A percentile compares a stretch with the other conserved stretches of the same genome.
phyloP scores from a whole-genome alignment of 2,888 invertebrate genomes.

The Mythimna loreyi region DNA sequence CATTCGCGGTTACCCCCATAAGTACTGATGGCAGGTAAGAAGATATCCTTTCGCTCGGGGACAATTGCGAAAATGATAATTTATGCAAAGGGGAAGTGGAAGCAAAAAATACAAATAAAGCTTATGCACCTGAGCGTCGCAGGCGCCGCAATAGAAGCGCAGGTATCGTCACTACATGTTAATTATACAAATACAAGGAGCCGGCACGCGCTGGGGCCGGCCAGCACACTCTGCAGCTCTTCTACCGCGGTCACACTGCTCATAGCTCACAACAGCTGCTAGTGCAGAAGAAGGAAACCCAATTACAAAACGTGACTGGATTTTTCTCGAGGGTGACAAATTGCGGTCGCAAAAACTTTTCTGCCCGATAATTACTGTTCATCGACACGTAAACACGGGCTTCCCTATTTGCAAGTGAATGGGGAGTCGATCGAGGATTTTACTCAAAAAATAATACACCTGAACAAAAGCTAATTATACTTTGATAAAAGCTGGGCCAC shows the following conservation, averaged over 20 bases:
- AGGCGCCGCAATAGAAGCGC: slow-evolving; percentile 72
- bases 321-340: slow-evolving; percentile 75
- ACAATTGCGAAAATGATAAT: slow-evolving; percentile 84
- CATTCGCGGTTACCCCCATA: slow-evolving; percentile 16
- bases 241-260: slow-evolving; percentile 72
- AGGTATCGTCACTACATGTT: slow-evolving; percentile 81
- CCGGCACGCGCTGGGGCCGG: slow-evolving; percentile 77
- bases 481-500: slow-evolving; percentile 78
- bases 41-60: slow-evolving; percentile 63
- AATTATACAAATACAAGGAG: slow-evolving; percentile 80
- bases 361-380: slow-evolving; percentile 82
- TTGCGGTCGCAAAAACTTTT: slow-evolving; percentile 72
- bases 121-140: slow-evolving; percentile 88
- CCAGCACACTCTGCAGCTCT: slow-evolving; percentile 69
- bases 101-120: slow-evolving; percentile 87
- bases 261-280: slow-evolving; percentile 50
- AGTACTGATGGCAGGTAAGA: slow-evolving; percentile 42
- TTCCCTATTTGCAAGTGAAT: slow-evolving; percentile 84
- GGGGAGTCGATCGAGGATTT: slow-evolving; percentile 71
- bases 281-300: slow-evolving; percentile 59
- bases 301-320: slow-evolving; percentile 85
- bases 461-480: slow-evolving; percentile 88
- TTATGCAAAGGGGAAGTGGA: slow-evolving; percentile 90
- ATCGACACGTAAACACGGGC: slow-evolving; percentile 82
- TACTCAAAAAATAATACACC: slow-evolving; percentile 81